These are phyloP conservation scores for Tadarida brasiliensis DNA, from an alignment of 2,797 vertebrate genomes.

Conservation along the genomic window DNA sequence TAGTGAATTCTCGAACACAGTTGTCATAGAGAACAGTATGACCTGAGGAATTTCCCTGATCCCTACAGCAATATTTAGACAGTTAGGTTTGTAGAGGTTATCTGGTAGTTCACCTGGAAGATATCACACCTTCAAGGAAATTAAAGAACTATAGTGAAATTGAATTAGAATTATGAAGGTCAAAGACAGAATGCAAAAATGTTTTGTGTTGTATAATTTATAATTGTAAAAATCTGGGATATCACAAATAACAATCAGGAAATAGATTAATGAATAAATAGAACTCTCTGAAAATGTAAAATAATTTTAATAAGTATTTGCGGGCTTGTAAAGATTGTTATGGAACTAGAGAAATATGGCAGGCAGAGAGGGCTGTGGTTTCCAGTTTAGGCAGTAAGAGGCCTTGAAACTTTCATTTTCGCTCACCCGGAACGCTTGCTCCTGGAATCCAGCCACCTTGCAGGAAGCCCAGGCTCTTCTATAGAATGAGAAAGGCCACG, in stretches of 20 bases:
- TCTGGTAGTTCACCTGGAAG: not conserved
- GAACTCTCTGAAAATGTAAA: not conserved
- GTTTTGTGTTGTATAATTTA: not conserved
- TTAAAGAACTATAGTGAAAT: not conserved
- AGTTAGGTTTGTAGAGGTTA: not conserved
- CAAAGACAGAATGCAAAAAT: not conserved
- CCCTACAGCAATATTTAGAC: not conserved
- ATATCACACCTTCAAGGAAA: not conserved
- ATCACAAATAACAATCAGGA: not conserved
- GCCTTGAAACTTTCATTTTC: not conserved
- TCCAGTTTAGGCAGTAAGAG: not conserved
- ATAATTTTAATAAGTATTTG: not conserved
- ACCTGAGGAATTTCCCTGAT: not conserved
- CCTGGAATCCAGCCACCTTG: not conserved
- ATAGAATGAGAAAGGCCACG: not conserved
- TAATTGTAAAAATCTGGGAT: not conserved
- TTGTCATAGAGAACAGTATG: not conserved
- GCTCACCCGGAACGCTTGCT: not conserved
- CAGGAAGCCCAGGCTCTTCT: not conserved
- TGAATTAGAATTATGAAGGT: not conserved
- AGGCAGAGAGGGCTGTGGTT: not conserved
- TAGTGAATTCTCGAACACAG: not conserved
- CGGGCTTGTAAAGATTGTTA: not conserved
- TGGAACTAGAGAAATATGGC: not conserved
- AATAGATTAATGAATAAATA: not conserved